A percentile compares a stretch with the other conserved stretches of the same genome.
Evolutionary conservation across 37 sponge, comb jelly and placozoan genomes (phyloP).

Genomic region (Diacarnus erythraeanus): DNA sequence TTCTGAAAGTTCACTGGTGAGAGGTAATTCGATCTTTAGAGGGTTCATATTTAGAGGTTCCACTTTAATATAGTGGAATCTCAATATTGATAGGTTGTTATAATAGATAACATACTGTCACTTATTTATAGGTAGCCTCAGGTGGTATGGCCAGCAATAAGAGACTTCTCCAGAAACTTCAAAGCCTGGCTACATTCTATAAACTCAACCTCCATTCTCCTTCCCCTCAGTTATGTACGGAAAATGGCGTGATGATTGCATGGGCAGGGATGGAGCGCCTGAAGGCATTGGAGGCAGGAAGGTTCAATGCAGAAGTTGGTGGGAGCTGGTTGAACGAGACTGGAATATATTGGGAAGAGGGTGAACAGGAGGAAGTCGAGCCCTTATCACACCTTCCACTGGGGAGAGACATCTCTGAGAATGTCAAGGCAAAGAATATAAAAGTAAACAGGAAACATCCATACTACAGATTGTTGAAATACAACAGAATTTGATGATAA

Average conservation of each 20-base stretch:
- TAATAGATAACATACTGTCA: no score
- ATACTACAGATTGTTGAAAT: no score
- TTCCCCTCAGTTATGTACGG: constrained; percentile 72
- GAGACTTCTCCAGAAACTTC: constrained; percentile 27
- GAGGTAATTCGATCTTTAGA: no score
- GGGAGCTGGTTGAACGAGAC: background rate
- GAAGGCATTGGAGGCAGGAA: constrained; percentile 3
- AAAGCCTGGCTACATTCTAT: constrained; percentile 1
- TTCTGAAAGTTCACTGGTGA: no score
- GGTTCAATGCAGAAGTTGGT: background rate
- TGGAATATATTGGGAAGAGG: background rate
- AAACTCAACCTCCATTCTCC: constrained; percentile 44
- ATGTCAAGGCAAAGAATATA: constrained; percentile 10
- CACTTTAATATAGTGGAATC: no score
- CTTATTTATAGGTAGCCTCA: constrained; percentile 56
- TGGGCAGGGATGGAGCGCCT: constrained; percentile 73
- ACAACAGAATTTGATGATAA: no score
- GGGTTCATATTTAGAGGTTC: no score
- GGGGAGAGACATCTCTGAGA: constrained; percentile 46
- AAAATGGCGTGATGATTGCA: constrained; percentile 92
- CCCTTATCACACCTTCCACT: constrained; percentile 52
- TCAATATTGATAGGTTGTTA: no score
- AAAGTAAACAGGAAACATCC: background rate
- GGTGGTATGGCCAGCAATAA: constrained; percentile 85
- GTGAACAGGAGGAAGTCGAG: constrained; percentile 12